phyloP scores from a whole-genome alignment of 2,888 invertebrate species.

The Watsonalla cultraria region DNA sequence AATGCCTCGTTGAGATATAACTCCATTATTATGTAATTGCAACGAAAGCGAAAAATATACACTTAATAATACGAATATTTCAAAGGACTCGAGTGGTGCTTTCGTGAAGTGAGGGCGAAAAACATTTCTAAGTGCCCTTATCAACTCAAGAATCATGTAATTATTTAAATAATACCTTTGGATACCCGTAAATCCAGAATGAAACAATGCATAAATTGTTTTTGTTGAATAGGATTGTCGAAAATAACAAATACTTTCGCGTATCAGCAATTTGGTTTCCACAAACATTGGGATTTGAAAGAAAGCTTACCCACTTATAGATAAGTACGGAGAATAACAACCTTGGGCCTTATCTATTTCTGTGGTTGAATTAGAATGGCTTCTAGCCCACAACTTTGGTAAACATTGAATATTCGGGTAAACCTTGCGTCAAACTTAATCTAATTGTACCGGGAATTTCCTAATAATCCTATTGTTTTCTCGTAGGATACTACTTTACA shows the following conservation, averaged over 20 bases:
- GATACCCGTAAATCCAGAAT: neutral
- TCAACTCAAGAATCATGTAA: neutral
- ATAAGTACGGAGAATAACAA: neutral
- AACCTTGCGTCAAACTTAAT: no score
- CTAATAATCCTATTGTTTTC: no score
- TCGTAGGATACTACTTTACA: no score
- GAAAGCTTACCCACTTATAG: neutral
- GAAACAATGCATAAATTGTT: neutral
- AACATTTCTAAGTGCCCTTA: neutral
- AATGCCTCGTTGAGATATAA: neutral
- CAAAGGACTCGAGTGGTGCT: no score
- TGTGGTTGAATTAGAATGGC: neutral
- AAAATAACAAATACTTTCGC: neutral
- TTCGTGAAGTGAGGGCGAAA: no score
- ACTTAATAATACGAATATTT: no score
- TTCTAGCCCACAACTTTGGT: neutral
- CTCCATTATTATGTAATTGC: constrained; percentile 10
- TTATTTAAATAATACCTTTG: neutral
- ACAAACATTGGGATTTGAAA: neutral
- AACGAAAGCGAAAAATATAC: neutral
- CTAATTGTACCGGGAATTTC: no score
- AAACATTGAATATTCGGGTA: neutral
- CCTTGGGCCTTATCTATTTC: constrained; percentile 1
- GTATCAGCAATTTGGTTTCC: neutral
- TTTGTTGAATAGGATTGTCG: neutral